These are phyloP conservation scores for Aphelenchoides besseyi DNA, from an alignment of 1,140 invertebrate genomes.

Conservation along the genomic window DNA sequence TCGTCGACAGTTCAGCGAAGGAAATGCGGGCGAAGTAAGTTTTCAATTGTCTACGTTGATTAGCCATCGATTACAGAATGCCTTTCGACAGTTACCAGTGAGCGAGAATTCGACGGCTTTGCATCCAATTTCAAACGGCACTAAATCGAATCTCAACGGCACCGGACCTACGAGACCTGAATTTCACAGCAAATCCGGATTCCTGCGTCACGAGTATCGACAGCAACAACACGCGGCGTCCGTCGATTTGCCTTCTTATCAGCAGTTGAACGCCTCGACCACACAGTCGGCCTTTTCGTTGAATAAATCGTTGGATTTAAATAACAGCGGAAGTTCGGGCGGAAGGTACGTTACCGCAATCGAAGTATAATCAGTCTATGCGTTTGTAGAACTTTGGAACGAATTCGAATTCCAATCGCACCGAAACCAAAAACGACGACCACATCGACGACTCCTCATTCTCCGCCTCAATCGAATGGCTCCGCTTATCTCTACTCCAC, in stretches of 20 bases:
- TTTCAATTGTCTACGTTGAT: not conserved
- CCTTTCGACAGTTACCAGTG: not conserved
- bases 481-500: not conserved
- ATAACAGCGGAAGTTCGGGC: not conserved
- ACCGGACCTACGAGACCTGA: not conserved
- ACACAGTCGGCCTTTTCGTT: not conserved
- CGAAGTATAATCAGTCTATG: not conserved
- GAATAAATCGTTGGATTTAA: not conserved
- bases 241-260: not conserved
- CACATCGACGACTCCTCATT: not conserved
- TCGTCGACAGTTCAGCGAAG: not conserved
- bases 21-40: not conserved
- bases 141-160: not conserved
- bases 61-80: not conserved
- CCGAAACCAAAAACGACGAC: not conserved
- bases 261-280: not conserved
- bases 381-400: constrained; percentile 2
- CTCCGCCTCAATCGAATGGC: not conserved
- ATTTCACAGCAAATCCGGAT: not conserved
- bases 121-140: not conserved
- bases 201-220: not conserved
- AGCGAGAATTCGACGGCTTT: not conserved
- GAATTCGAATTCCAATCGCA: not conserved
- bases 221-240: not conserved
- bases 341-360: not conserved